Conservation (phyloP, 2,113 vertebrate species). For the Potamarius usumacintae region DNA sequence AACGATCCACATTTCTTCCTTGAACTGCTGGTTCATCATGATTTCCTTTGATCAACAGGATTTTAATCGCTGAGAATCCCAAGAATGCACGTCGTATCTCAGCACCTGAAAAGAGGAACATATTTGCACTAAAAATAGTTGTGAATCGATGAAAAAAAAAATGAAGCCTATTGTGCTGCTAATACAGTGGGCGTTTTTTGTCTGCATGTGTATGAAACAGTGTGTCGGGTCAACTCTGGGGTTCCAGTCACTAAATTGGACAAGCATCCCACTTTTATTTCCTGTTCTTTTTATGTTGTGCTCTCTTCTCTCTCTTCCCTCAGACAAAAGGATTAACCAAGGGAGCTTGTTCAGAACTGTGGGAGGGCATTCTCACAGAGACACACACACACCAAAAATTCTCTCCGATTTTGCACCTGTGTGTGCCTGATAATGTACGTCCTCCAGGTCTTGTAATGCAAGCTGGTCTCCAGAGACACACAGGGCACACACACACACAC, state of each 20-base stretch:
- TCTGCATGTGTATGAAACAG: neutral
- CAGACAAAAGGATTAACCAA: conserved; percentile 41
- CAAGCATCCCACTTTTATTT: neutral
- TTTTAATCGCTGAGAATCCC: neutral
- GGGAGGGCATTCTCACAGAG: neutral
- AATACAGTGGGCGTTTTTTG: neutral
- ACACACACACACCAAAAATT: conserved; percentile 8
- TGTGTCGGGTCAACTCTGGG: neutral
- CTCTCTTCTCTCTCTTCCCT: neutral
- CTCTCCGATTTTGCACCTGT: conserved; percentile 47
- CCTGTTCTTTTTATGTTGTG: neutral
- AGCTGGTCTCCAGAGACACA: conserved; percentile 5
- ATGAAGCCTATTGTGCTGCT: neutral
- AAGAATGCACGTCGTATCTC: neutral
- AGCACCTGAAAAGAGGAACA: neutral
- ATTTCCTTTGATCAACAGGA: too few species aligned
- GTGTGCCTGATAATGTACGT: conserved; percentile 35
- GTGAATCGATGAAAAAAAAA: neutral
- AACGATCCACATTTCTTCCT: neutral
- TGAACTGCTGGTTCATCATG: neutral
- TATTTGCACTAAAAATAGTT: neutral
- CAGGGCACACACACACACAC: conserved; percentile 1
- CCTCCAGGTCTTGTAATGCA: conserved; percentile 39
- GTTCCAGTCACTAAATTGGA: neutral
- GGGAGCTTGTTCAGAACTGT: conserved; percentile 18